Evolutionary conservation across 2,113 vertebrate genomes (phyloP), one percentile per base, ranked within the genome.

Genomic region (Zosterops hypoxanthus): DNA sequence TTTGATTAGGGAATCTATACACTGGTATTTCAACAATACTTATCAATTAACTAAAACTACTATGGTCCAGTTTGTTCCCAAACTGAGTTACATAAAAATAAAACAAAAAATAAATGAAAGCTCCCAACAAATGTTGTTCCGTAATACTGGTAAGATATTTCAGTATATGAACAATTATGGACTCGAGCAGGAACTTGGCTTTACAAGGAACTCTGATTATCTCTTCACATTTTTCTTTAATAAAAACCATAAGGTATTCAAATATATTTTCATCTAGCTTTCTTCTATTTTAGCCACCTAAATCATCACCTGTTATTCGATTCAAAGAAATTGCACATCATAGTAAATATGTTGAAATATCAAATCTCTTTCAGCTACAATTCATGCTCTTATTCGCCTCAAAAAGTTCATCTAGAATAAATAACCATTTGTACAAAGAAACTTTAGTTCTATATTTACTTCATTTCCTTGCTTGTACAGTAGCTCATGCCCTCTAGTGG

Each of bases 401-500:
- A 61, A 79, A 86, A 60, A n/a, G 14, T 29, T 88, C 6, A 85
- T 18, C 44, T 52, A 52, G 11, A 68, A 73, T n/a, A 86, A 57
- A 86, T 34, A 55, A 68, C 42, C 39, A 84, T 53, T 82, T 59
- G 60, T 17, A 53, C 18, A n/a, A 31, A 88, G 41, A 73, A 86
- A 86, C 11, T 68, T 90, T 6, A 47, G 26, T 65, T 79, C 8
- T 31, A 50, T 75, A 94, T 96, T 91, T 72, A 88, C 12, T 28
- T 95, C 5, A 42, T 88, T 90, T 66, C 29, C 76, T 10, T 49
- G 64, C 60, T 88, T 86, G 46, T 50, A 73, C 52, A 86, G 85
- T 41, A 93, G 25, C 88, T n/a, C 64, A 39, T 86, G 94, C 66
- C 91, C 94, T 95, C 90, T 95, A 90, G 91, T 93, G 88, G 92